Percentiles rank a stretch among this genome's conserved stretches.
phyloP scores from a whole-genome alignment of 1,140 invertebrate genomes.

The Sycobia sp. region DNA sequence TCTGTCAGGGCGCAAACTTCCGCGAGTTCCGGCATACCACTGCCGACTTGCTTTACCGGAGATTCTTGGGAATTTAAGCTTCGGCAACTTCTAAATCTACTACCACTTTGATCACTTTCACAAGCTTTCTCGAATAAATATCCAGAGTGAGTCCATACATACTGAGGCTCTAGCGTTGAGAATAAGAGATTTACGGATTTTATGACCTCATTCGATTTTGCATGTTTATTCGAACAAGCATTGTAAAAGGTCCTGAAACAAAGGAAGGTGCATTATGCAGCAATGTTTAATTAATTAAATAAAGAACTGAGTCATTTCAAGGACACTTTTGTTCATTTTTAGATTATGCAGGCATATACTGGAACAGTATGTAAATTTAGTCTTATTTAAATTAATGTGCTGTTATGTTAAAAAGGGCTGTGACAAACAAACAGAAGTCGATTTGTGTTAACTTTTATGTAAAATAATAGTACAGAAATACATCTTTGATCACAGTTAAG shows the following conservation, averaged over 20 bases:
- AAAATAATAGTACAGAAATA: too few relatives aligned
- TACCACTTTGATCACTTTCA: constrained; percentile 38
- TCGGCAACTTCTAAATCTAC: not conserved
- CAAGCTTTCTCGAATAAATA: constrained; percentile 73
- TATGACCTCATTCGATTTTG: constrained; percentile 67
- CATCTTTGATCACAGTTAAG: too few relatives aligned
- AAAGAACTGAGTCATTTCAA: too few relatives aligned
- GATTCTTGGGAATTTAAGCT: constrained; percentile 30
- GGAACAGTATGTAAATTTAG: too few relatives aligned
- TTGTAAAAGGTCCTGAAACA: constrained; percentile 62
- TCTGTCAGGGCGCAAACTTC: constrained; percentile 77
- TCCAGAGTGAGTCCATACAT: constrained; percentile 85
- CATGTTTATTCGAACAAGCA: constrained; percentile 52
- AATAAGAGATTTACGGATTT: constrained; percentile 89
- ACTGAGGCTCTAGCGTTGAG: constrained; percentile 81
- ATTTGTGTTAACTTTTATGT: too few relatives aligned
- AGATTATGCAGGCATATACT: too few relatives aligned
- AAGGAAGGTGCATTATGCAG: too few relatives aligned
- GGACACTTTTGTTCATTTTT: too few relatives aligned
- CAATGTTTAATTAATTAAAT: too few relatives aligned
- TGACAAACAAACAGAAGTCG: too few relatives aligned
- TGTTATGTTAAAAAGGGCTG: too few relatives aligned
- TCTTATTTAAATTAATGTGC: too few relatives aligned
- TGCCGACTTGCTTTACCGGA: constrained; percentile 64
- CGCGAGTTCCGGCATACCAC: constrained; percentile 66